Evolutionary conservation across 2,888 invertebrate species (phyloP).

Genomic region (Cosmorhoe ocellata): DNA sequence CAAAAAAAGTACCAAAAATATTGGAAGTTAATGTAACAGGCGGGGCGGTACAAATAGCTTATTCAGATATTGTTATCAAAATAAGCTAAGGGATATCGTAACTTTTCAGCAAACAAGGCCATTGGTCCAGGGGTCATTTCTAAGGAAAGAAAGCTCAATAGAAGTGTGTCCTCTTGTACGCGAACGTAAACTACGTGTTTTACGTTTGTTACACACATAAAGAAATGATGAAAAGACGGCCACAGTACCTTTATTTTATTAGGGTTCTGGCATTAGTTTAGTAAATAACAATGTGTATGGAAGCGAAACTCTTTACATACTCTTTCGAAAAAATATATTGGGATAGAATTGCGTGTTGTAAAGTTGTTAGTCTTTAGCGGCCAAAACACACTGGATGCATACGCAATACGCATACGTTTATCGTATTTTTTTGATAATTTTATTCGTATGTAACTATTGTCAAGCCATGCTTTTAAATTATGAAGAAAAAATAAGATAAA

Average conservation of each 20-base stretch:
- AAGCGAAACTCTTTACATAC: background rate
- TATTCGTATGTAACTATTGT: too few species aligned
- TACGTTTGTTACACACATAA: conserved; percentile 23
- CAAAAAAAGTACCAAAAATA: too few species aligned
- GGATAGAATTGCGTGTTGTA: too few species aligned
- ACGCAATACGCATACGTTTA: too few species aligned
- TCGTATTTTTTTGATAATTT: too few species aligned
- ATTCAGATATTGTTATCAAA: background rate
- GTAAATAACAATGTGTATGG: background rate
- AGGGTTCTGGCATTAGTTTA: conserved; percentile 5
- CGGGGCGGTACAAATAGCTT: conserved; percentile 4
- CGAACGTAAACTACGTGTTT: conserved; percentile 21
- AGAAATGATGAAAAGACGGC: conserved; percentile 23
- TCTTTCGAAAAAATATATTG: too few species aligned
- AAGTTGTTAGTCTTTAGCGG: too few species aligned
- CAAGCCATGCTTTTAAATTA: too few species aligned
- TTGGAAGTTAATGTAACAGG: too few species aligned
- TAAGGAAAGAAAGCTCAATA: conserved; percentile 17
- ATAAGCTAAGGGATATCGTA: conserved; percentile 6
- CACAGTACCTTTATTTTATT: conserved; percentile 26
- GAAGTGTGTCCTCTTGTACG: conserved; percentile 2
- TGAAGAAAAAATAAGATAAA: too few species aligned
- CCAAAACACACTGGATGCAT: too few species aligned
- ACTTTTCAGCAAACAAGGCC: conserved; percentile 7
- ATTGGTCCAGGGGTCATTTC: conserved; percentile 12